Evolutionary conservation across 2,888 invertebrate species (phyloP).

Genomic region (Amphimallon solstitiale): DNA sequence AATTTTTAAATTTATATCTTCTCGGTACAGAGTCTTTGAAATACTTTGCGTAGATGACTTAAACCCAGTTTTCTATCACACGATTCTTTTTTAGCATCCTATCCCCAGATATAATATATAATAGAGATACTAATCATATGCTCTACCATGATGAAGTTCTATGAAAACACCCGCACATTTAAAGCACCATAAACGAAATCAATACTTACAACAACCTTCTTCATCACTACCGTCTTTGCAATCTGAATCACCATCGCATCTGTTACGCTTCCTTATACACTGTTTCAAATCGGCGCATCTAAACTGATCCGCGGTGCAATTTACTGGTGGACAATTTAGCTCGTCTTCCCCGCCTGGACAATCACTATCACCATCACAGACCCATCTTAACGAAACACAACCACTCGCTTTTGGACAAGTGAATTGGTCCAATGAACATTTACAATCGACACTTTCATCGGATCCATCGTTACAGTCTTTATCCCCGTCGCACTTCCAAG

Average conservation of each 20-base stretch:
- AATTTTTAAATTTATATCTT: no score
- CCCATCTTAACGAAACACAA: constrained; percentile 91
- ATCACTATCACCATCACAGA: constrained; percentile 93
- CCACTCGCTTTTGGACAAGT: constrained; percentile 94
- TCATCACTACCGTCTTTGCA: constrained; percentile 94
- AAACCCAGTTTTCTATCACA: no score
- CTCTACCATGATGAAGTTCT: no score
- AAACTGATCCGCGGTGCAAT: constrained; percentile 92
- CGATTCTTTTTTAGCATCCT: no score
- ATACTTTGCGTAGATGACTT: no score
- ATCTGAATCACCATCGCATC: constrained; percentile 92
- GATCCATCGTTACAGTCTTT: constrained; percentile 97
- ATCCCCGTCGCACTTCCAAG: constrained; percentile 96
- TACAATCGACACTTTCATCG: constrained; percentile 91
- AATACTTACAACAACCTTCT: constrained; percentile 76
- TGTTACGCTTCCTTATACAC: constrained; percentile 92
- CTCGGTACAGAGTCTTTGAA: no score
- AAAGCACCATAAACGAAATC: no score
- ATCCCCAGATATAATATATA: no score
- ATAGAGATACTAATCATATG: no score
- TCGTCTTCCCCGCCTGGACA: constrained; percentile 91
- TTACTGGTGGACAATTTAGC: constrained; percentile 92
- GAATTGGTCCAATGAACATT: constrained; percentile 93
- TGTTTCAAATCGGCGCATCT: constrained; percentile 93
- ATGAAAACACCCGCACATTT: no score